Evolutionary conservation across 2,888 invertebrate genomes (phyloP).

Genomic region (Gnatocerus cornutus): DNA sequence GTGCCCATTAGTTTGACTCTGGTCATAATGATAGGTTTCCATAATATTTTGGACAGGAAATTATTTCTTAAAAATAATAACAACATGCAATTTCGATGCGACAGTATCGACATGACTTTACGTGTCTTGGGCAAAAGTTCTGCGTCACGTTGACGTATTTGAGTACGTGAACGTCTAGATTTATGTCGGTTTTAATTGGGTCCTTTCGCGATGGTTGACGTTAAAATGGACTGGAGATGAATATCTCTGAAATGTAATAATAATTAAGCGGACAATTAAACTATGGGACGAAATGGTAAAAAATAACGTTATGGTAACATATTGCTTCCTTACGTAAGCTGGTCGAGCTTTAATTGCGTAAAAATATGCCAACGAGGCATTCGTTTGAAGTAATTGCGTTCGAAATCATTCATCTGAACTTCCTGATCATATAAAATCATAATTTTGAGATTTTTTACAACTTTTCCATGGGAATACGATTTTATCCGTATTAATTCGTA

Average conservation of each 20-base stretch:
- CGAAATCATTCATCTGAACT: constrained; percentile 41
- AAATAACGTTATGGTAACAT: constrained; percentile 19
- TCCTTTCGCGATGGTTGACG: constrained; percentile 34
- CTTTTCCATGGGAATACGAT: constrained; percentile 35
- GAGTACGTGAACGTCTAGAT: constrained; percentile 37
- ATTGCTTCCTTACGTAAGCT: constrained; percentile 39
- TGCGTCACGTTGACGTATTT: constrained; percentile 22
- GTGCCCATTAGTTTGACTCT: constrained; percentile 29
- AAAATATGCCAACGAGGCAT: constrained; percentile 34
- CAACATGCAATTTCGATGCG: constrained; percentile 9
- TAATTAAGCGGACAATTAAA: constrained; percentile 36
- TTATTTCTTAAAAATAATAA: constrained; percentile 28
- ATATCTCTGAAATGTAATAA: constrained; percentile 36
- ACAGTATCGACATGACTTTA: constrained; percentile 2
- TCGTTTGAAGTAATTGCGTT: constrained; percentile 20
- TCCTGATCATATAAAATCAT: constrained; percentile 42
- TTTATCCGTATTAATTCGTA: constrained; percentile 33
- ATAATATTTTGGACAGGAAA: constrained; percentile 28
- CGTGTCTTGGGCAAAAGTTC: neutral
- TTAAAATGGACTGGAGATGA: constrained; percentile 40
- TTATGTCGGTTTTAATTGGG: constrained; percentile 45
- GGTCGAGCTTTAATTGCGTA: constrained; percentile 25
- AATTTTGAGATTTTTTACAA: constrained; percentile 33
- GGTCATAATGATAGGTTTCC: constrained; percentile 29
- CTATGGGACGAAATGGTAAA: constrained; percentile 2